Base-by-base conservation (phyloP, 1,140 invertebrate genomes). In the Harlomillsia oculata region DNA sequence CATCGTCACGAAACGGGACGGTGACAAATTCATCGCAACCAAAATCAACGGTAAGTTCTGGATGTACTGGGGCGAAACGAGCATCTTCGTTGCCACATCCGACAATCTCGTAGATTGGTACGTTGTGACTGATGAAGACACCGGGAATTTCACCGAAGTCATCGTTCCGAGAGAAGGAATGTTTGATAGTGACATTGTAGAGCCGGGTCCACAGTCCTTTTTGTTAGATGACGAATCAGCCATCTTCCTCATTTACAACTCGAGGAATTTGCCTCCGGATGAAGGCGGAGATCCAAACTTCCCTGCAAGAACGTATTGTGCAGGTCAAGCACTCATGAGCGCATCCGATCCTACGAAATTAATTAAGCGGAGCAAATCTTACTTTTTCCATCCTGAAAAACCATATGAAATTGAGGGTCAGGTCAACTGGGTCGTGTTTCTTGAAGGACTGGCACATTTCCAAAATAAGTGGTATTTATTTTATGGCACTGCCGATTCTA, bases 11-110 rank as follows among this genome's bases (percentile, higher is more conserved):
- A 20, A 14, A 16, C 23, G 54, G 5, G 29, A 21, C 13, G 41
- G 23, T 2, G 52, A 52, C 5, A 32, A 28, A 32, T 57, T 60
- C 30, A 36, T 58, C n/a, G 62, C 62, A 9, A 34, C 29, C 1
- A 57, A 46, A 43, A 56, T 64, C 34, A 50, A 64, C n/a, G 55
- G 50, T 11, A 41, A 48, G 5, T 64, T 58, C 29, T 64, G 55
- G 54, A 64, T 64, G 62, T 64, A 64, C 34, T 64, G 36, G 34
- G 62, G 58, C 23, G 62, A 64, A n/a, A 51, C 36, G 16, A 41
- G 40, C 21, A 58, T 60, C 14, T 60, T 37, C 23, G 23, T 39
- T 11, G 62, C 62, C 2, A 50, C 20, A 1, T 64, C 62, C 1
- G 18, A 18, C 11, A 52, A 64, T 29, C 28, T 64, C 4, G 37